Evolutionary conservation across 2,797 vertebrate species (phyloP).

Genomic region (Muscicapa comitata): DNA sequence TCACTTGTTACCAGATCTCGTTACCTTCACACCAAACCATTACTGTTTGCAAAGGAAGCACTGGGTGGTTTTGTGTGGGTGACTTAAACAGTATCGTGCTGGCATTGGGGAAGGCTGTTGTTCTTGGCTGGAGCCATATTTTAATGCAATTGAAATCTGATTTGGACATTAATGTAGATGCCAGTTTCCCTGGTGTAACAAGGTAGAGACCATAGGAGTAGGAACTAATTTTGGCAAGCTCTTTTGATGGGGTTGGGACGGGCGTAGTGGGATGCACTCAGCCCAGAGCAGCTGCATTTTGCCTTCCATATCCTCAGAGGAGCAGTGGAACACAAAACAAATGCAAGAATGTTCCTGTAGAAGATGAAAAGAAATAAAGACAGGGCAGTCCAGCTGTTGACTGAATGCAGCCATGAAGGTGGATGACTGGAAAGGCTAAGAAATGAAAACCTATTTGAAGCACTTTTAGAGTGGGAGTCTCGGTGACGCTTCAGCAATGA

Average conservation of each 20-base stretch:
- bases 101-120: neutral
- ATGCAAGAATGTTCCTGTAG: neutral
- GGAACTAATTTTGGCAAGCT: neutral
- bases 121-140: neutral
- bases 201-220: neutral
- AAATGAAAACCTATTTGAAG: neutral
- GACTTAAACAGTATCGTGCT: neutral
- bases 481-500: neutral
- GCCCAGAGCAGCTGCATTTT: neutral
- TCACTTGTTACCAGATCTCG: neutral
- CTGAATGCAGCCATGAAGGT: neutral
- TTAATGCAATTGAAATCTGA: neutral
- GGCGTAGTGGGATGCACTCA: neutral
- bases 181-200: neutral
- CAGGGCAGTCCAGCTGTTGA: neutral
- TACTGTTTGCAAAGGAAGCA: neutral
- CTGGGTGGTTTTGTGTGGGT: neutral
- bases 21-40: neutral
- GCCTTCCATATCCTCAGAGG: neutral
- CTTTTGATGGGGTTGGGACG: neutral
- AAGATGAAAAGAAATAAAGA: neutral
- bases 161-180: neutral
- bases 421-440: neutral
- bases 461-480: neutral
- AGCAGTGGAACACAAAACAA: neutral